phyloP scores from a whole-genome alignment of 1,140 invertebrate species.

The Sinonovacula constricta region DNA sequence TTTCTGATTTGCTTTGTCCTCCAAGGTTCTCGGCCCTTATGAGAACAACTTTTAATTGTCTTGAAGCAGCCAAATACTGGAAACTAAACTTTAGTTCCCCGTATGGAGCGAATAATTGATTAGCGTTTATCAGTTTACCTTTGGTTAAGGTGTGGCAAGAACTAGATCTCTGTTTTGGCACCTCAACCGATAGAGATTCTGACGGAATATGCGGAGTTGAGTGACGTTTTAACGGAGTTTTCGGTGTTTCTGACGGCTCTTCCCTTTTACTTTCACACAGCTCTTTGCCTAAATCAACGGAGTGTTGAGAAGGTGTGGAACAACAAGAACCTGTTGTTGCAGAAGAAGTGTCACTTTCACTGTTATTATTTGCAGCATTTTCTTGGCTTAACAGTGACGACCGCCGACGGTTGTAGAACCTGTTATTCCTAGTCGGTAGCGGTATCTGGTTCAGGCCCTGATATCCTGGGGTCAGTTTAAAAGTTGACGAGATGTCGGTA shows the following conservation, averaged over 20 bases:
- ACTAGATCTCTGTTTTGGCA: slow-evolving; percentile 47
- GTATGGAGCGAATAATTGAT: slow-evolving; percentile 59
- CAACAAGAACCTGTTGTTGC: slow-evolving; percentile 13
- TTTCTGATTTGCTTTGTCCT: slow-evolving; percentile 61
- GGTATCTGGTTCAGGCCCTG: not conserved
- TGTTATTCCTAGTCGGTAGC: slow-evolving; percentile 37
- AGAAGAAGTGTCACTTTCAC: slow-evolving; percentile 11
- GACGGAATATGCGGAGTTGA: slow-evolving; percentile 61
- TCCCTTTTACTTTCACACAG: too few relatives aligned
- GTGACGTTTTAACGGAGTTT: slow-evolving; percentile 60
- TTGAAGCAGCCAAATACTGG: slow-evolving; percentile 68
- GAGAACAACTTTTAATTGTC: slow-evolving; percentile 68
- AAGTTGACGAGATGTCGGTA: not conserved
- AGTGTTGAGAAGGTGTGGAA: slow-evolving; percentile 20
- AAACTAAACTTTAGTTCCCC: slow-evolving; percentile 76
- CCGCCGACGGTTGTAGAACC: slow-evolving; percentile 66
- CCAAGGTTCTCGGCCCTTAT: slow-evolving; percentile 72
- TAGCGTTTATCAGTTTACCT: not conserved
- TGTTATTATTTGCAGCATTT: slow-evolving; percentile 33
- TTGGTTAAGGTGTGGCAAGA: slow-evolving; percentile 48
- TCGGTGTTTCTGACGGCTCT: slow-evolving; percentile 9
- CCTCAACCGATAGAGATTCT: slow-evolving; percentile 3
- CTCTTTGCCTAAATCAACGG: slow-evolving; percentile 17
- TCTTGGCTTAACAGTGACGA: slow-evolving; percentile 70
- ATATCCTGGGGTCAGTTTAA: not conserved